phyloP scores from a whole-genome alignment of 2,113 vertebrate species.

The Picathartes gymnocephalus region DNA sequence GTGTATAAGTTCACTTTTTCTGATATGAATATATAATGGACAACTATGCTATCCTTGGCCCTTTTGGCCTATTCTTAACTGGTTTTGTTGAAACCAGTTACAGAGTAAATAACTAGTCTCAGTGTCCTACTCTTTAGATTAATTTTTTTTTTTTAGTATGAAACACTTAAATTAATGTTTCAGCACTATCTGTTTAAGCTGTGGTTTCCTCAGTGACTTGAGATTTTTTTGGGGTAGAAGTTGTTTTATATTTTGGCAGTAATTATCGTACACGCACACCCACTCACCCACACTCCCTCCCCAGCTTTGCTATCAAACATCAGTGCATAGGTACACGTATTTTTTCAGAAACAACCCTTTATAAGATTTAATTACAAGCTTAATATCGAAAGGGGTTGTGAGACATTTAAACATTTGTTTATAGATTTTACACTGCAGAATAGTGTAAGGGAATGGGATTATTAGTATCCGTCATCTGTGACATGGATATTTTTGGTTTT shows the following conservation, averaged over 20 bases:
- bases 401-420: background rate
- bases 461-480: background rate
- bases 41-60: background rate
- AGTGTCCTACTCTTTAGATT: background rate
- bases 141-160: background rate
- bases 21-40: background rate
- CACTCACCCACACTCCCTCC: fast-evolving
- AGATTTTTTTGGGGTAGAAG: fast-evolving
- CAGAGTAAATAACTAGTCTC: background rate
- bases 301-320: background rate
- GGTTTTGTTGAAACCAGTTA: background rate
- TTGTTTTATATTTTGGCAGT: background rate
- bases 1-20: background rate
- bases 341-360: background rate
- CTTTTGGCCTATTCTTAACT: background rate
- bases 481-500: background rate
- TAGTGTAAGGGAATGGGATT: background rate
- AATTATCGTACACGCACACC: fast-evolving
- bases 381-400: background rate
- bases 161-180: background rate
- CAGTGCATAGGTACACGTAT: background rate
- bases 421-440: background rate
- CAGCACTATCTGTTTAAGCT: background rate
- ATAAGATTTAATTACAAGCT: background rate
- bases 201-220: background rate